Evolutionary conservation across 1,140 invertebrate genomes (phyloP), one percentile per base, ranked within the genome.

Genomic region (Conus ventricosus): DNA sequence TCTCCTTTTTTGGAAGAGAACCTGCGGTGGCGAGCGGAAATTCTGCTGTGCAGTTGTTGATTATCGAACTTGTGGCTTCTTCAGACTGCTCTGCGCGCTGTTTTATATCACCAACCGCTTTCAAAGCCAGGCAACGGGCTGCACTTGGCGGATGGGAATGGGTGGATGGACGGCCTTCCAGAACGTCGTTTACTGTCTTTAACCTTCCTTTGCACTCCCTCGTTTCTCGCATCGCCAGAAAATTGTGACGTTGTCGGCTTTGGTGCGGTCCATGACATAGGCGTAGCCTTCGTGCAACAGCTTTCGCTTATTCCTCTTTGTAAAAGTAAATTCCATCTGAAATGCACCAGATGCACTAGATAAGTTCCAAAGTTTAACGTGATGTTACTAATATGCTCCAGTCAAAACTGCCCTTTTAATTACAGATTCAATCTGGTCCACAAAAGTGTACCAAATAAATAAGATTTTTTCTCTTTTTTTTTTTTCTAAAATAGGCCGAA

Each of bases 61-160:
- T 80, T 80, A 80, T 80, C 78, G 78, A 80, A 80, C 78, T 80
- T 80, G 78, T 80, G 78, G 78, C 78, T 80, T 80, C 78, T 80
- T 80, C 78, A 80, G n/a, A 80, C 78, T 80, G 78, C 78, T 80
- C 78, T 80, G 78, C 78, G 78, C 27, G 78, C 78, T 80, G 78
- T 80, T 80, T 80, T 80, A 5, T 80, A 80, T 80, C 78, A 80
- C 78, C 78, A 80, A 80, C 78, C 78, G 78, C 78, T 80, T 80
- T 25, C 78, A 80, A 80, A 80, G 78, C 78, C 78, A 80, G 78
- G 78, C 78, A 80, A 80, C 78, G 27, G 78, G 78, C 78, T 80
- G 78, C 78, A 23, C 78, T 80, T 80, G 78, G 78, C 78, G 78
- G 78, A 80, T 80, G 78, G 78, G 78, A 80, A 80, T 80, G 78